Evolutionary conservation across 35 echinoderm and acorn worm genomes (phyloP).

Genomic region (Ophioderma brevispina): DNA sequence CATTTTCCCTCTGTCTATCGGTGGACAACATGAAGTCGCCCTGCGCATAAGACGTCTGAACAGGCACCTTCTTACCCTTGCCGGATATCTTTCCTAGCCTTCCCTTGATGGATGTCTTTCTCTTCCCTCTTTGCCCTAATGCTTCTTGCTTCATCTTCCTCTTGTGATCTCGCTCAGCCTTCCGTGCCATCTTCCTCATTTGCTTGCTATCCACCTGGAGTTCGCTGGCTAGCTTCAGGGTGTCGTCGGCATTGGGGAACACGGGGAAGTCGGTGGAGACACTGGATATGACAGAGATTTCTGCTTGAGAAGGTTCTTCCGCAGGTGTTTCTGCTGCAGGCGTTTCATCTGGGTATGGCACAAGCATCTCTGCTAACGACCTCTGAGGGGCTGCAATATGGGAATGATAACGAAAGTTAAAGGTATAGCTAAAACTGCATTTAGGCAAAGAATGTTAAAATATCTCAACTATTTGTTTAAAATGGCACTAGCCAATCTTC

Average conservation of each 20-base stretch:
- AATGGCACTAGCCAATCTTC: no score
- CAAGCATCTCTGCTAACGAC: not conserved
- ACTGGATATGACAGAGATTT: not conserved
- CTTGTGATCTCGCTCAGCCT: slow-evolving; percentile 41
- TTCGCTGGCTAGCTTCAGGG: slow-evolving; percentile 42
- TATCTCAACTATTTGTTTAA: no score
- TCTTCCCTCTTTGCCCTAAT: slow-evolving; percentile 16
- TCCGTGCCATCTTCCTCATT: slow-evolving; percentile 62
- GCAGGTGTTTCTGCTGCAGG: not conserved
- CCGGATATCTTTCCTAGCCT: slow-evolving; percentile 27
- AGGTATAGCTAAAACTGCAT: no score
- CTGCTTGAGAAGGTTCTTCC: not conserved
- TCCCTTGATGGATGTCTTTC: not conserved
- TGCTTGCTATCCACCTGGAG: slow-evolving; percentile 51
- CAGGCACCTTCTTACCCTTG: slow-evolving; percentile 6
- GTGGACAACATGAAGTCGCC: slow-evolving; percentile 25
- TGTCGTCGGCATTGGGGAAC: slow-evolving; percentile 73
- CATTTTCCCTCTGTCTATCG: slow-evolving; percentile 59
- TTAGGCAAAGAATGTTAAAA: no score
- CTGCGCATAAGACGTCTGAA: slow-evolving; percentile 6
- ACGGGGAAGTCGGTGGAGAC: slow-evolving; percentile 45
- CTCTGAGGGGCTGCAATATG: not conserved
- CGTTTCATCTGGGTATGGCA: not conserved
- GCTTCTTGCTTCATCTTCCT: slow-evolving; percentile 37
- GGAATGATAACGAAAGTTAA: not conserved